Evolutionary conservation across 2,888 invertebrate species (phyloP).

Genomic region (Calliopum simillimum): DNA sequence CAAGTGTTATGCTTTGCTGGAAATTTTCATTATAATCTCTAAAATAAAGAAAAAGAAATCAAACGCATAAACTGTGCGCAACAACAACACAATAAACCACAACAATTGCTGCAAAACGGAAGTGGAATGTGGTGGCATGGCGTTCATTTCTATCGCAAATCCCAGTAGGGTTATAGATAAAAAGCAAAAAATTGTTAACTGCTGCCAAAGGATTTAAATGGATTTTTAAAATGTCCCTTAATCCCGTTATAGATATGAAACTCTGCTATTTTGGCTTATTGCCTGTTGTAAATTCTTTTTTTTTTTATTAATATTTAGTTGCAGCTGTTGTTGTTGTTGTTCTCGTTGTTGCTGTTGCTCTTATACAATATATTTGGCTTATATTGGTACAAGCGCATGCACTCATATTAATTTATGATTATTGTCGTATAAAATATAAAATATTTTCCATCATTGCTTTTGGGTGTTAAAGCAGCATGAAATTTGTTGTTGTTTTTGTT

Average conservation of each 20-base stretch:
- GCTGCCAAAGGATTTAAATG: constrained; percentile 41
- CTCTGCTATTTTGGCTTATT: constrained; percentile 16
- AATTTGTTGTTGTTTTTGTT: background rate
- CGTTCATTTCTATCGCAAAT: background rate
- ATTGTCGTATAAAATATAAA: constrained; percentile 14
- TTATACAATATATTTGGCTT: constrained; percentile 5
- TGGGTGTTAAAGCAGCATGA: constrained; percentile 1
- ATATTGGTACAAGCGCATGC: background rate
- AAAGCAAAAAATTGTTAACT: constrained; percentile 33
- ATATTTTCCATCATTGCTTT: constrained; percentile 12
- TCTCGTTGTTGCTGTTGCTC: background rate
- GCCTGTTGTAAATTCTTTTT: constrained; percentile 2
- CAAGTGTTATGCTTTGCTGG: too few species aligned
- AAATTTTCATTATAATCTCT: too few species aligned
- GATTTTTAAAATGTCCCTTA: constrained; percentile 28
- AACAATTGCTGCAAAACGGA: background rate
- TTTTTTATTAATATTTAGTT: background rate
- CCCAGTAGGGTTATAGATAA: constrained; percentile 19
- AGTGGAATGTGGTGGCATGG: background rate
- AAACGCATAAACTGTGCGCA: too few species aligned
- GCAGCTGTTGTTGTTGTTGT: background rate
- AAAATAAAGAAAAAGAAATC: too few species aligned
- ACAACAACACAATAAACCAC: background rate
- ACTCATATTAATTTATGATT: constrained; percentile 13
- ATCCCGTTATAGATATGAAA: constrained; percentile 29